phyloP scores from a whole-genome alignment of 2,888 invertebrate genomes.

The Tenthredo notha region DNA sequence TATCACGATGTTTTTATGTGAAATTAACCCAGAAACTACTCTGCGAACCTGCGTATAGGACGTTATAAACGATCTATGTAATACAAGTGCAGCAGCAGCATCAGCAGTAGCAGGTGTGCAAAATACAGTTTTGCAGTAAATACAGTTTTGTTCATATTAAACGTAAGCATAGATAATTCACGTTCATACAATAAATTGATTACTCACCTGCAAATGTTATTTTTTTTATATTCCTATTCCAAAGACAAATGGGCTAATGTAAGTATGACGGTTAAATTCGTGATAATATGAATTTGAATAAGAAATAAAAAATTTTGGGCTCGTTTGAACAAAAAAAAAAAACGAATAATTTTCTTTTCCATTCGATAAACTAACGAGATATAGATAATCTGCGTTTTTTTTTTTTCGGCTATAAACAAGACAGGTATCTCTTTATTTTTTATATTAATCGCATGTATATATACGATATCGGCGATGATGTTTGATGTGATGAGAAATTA shows the following conservation, averaged over 20 bases:
- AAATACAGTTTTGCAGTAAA: neutral
- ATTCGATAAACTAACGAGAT: neutral
- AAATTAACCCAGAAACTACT: conserved; percentile 4
- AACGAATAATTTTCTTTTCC: neutral
- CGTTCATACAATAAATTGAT: neutral
- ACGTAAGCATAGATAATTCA: neutral
- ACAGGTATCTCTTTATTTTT: neutral
- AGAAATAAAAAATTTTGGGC: too few relatives aligned
- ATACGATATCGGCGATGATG: neutral
- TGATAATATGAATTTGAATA: too few relatives aligned
- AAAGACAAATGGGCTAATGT: too few relatives aligned
- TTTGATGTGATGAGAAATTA: neutral
- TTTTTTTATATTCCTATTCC: too few relatives aligned
- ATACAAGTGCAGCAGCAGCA: conserved; percentile 1
- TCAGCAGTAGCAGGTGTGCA: neutral
- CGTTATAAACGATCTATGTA: neutral
- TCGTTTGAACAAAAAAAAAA: neutral
- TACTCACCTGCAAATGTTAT: neutral
- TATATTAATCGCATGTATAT: neutral
- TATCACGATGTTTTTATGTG: neutral
- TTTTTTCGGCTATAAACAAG: neutral
- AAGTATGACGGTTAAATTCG: too few relatives aligned
- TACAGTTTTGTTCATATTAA: neutral
- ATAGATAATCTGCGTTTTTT: neutral
- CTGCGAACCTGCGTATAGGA: neutral